Evolutionary conservation across 2,888 invertebrate genomes (phyloP).

Genomic region (Scaptomyza tumidula): DNA sequence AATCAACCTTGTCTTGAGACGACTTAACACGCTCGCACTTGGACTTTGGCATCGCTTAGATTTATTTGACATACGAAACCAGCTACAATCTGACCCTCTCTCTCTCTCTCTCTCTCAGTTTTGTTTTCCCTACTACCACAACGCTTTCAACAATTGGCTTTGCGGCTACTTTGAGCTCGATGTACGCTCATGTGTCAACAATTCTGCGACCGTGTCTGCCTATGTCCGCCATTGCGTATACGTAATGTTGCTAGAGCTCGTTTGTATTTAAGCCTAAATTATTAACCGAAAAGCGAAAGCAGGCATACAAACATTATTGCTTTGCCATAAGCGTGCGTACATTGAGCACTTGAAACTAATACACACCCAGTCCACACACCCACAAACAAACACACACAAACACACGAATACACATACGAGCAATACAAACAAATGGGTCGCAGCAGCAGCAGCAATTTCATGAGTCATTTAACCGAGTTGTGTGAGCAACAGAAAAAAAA

Average conservation of each 20-base stretch:
- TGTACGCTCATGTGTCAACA: conserved; percentile 68
- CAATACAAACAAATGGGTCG: conserved; percentile 69
- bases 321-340: conserved; percentile 66
- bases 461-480: conserved; percentile 78
- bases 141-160: conserved; percentile 73
- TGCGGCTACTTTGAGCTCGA: conserved; percentile 65
- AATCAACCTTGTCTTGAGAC: conserved; percentile 75
- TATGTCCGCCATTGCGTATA: conserved; percentile 67
- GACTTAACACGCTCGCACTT: conserved; percentile 74
- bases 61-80: conserved; percentile 56
- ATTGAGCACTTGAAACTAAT: conserved; percentile 72
- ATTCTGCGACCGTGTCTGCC: conserved; percentile 5
- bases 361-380: conserved; percentile 34
- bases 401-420: conserved; percentile 13
- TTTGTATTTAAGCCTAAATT: conserved; percentile 77
- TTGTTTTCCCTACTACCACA: neutral
- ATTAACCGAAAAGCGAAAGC: conserved; percentile 64
- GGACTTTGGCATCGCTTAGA: conserved; percentile 62
- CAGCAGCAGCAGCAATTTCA: conserved; percentile 71
- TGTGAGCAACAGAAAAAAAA: conserved; percentile 53
- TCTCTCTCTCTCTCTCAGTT: neutral
- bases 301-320: conserved; percentile 68
- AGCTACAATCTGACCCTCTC: conserved; percentile 17
- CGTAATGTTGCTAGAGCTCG: conserved; percentile 60
- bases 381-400: conserved; percentile 11